Conservation (phyloP, 2,888 invertebrate genomes). For the Lissocephala sabroskyi region DNA sequence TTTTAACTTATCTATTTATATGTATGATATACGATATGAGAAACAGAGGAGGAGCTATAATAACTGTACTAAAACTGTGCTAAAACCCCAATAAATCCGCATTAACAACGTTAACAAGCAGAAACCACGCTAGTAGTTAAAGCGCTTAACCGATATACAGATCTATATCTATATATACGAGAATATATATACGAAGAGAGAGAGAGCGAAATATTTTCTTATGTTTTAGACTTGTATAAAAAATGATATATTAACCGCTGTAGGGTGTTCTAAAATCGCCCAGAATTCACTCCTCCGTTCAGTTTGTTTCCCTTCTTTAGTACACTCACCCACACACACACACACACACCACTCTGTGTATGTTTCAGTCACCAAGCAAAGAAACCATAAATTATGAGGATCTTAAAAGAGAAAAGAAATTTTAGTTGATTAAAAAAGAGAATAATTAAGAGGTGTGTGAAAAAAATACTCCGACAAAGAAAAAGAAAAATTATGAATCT, state of each 20-base stretch:
- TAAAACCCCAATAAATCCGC: slow-evolving; percentile 34
- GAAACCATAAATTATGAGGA: too few species aligned
- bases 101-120: slow-evolving; percentile 37
- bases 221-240: slow-evolving; percentile 57
- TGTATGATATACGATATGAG: too few species aligned
- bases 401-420: slow-evolving; percentile 39
- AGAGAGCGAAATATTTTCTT: slow-evolving; percentile 57
- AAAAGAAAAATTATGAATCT: slow-evolving; percentile 1
- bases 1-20: too few species aligned
- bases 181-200: slow-evolving; percentile 36
- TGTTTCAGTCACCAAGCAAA: too few species aligned
- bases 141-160: slow-evolving; percentile 51
- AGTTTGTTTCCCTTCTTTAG: too few species aligned
- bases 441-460: slow-evolving; percentile 3
- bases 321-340: too few species aligned
- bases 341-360: too few species aligned
- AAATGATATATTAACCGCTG: too few species aligned
- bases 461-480: slow-evolving; percentile 20
- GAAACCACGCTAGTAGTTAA: slow-evolving; percentile 26
- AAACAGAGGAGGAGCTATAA: slow-evolving; percentile 10
- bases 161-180: slow-evolving; percentile 24
- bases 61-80: slow-evolving; percentile 3
- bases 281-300: too few species aligned
- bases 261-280: too few species aligned
- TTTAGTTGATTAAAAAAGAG: slow-evolving; percentile 33